These are phyloP conservation scores for Solenopsis invicta DNA, from an alignment of 1,140 invertebrate genomes.

Conservation along the genomic window DNA sequence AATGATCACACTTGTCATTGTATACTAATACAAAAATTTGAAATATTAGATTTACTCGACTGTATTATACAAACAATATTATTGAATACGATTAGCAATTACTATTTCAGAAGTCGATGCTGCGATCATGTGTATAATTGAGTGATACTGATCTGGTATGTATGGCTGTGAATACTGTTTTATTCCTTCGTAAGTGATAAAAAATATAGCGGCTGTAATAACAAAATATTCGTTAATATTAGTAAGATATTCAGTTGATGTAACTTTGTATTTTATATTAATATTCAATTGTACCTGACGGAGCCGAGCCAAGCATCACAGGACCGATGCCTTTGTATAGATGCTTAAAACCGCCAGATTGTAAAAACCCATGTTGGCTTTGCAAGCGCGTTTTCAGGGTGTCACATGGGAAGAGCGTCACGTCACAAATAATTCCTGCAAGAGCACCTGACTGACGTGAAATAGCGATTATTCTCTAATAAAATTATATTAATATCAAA, in stretches of 20 bases:
- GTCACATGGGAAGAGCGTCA: conserved; percentile 96
- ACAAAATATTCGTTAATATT: conserved; percentile 32
- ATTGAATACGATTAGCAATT: conserved; percentile 69
- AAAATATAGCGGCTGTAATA: conserved; percentile 95
- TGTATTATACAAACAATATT: neutral
- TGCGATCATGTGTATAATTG: conserved; percentile 94
- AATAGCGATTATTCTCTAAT: conserved; percentile 58
- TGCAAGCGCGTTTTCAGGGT: conserved; percentile 98
- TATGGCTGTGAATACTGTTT: conserved; percentile 89
- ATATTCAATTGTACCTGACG: conserved; percentile 88
- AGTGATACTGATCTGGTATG: conserved; percentile 88
- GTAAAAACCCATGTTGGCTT: conserved; percentile 94
- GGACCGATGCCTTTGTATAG: conserved; percentile 96
- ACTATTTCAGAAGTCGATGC: conserved; percentile 95
- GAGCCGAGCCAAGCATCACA: conserved; percentile 94
- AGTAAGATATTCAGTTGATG: neutral
- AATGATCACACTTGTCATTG: no score
- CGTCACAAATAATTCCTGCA: conserved; percentile 92
- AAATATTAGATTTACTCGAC: neutral
- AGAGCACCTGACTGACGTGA: conserved; percentile 90
- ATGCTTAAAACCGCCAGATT: conserved; percentile 95
- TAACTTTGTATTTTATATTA: neutral
- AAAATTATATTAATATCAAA: neutral
- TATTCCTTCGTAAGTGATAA: conserved; percentile 95
- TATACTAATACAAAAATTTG: neutral